Evolutionary conservation across 2,113 vertebrate species (phyloP), one percentile per base, ranked within the genome.

Genomic region (Pterocles gutturalis): DNA sequence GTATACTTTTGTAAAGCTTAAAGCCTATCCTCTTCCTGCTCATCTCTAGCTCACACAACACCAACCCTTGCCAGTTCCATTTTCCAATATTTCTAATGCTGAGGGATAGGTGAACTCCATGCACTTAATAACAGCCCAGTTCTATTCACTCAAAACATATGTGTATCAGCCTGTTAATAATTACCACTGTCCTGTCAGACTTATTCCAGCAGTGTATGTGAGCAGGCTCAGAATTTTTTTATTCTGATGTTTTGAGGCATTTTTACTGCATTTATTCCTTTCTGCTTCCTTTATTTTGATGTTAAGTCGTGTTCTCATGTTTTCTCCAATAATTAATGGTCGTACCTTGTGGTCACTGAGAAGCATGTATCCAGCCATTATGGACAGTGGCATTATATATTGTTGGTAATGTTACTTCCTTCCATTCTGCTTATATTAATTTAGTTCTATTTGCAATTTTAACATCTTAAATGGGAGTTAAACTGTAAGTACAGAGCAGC

Each of bases 201-300:
- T 71, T 79, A 49, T 12, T 93, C 12, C 57, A 53, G 41, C 33
- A 58, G 31, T 36, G 29, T 34, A 62, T 71, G 9, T 45, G 54
- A 95, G 11, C 20, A 86, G 58, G 28, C 15, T 13, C n/a, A 70
- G 11, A 49, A 64, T 69, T 92, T 85, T 89, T 90, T 93, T 61
- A 86, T 75, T 93, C 51, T 72, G 71, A 51, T 53, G 17, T 88
- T 94, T 86, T 86, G 79, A 85, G 69, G 36, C 43, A 87, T 83
- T 95, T 96, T 93, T 70, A 64, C 51, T 82, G 16, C 69, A 84
- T 92, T 93, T 69, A 76, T 95, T 97, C 60, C 53, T 83, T 95
- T 96, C 82, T 95, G 36, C 29, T 87, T 81, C 48, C 67, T 96
- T 93, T 94, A 58, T 76, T 96, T 96, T 89, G 86, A 86, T 81